Evolutionary conservation across 2,888 invertebrate species (phyloP), one percentile per base, ranked within the genome.

Genomic region (Microplitis deprimator): DNA sequence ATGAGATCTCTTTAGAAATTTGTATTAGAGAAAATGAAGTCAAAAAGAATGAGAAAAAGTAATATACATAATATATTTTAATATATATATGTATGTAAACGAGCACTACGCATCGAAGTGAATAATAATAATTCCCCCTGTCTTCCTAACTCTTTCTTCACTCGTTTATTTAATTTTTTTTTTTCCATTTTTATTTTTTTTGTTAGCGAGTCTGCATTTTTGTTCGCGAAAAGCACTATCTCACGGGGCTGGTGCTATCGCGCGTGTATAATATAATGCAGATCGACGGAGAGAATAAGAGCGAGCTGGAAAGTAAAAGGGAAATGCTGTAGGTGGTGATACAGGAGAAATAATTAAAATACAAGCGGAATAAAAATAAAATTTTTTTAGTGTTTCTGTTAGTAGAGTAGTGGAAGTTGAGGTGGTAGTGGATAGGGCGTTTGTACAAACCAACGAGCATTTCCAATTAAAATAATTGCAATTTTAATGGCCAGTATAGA

Each of bases 381-480:
- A 39, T 38, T 16, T 38, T 39, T 68, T 68, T 40, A 68, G 39
- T 39, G 38, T 68, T 68, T 39, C 16, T n/a, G 16, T 68, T n/a
- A 50, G 50, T 50, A 13, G 50, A 50, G 50, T 50, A 13, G 67
- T 39, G 29, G 29, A 29, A 29, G 8, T 50, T 50, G 50, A 50
- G 50, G 50, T 50, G 13, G 10, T 13, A 50, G 60, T 50, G 20
- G 60, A 70, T 29, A 17, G 20, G 70, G 29, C 29, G 59, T 70
- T 69, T 17, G 20, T 60, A 62, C 13, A 41, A 61, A 62, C 38
- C 62, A 62, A 72, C 17, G 61, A 50, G 20, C 38, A 62, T 72
- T 40, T 72, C 29, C 61, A 72, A 38, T 72, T 17, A 62, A 72
- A 72, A 72, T 72, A 72, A 72, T 72, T 72, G 41, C 40, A 40